A percentile compares a stretch with the other conserved stretches of the same genome.
These are phyloP conservation scores for Deilephila porcellus DNA, from an alignment of 2,888 invertebrate species.

Conservation along the genomic window DNA sequence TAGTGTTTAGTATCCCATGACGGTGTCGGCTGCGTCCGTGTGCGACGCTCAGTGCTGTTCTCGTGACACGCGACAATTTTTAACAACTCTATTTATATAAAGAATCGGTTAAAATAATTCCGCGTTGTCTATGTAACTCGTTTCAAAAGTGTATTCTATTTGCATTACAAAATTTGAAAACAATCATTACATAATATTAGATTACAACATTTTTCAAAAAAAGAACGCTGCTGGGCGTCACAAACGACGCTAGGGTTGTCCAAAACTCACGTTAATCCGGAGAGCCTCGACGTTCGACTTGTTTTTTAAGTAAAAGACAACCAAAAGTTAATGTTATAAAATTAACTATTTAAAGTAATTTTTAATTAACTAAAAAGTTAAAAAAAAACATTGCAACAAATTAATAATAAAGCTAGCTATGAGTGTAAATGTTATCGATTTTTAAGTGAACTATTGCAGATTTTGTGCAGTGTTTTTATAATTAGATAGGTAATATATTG, in stretches of 20 bases:
- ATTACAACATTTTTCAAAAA: conserved; percentile 19
- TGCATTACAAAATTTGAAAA: not conserved
- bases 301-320: conserved; percentile 82
- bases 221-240: conserved; percentile 54
- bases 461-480: conserved; percentile 85
- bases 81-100: conserved; percentile 4
- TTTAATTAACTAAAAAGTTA: conserved; percentile 74
- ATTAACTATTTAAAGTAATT: conserved; percentile 81
- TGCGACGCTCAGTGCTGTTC: conserved; percentile 43
- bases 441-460: conserved; percentile 83
- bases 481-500: conserved; percentile 86
- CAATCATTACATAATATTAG: not conserved
- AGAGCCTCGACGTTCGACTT: conserved; percentile 77
- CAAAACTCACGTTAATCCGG: conserved; percentile 71
- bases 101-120: not conserved
- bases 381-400: conserved; percentile 83
- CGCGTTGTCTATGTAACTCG: not conserved
- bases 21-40: conserved; percentile 38
- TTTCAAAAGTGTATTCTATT: conserved; percentile 16
- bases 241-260: conserved; percentile 70
- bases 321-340: conserved; percentile 84
- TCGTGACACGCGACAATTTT: conserved; percentile 31
- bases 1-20: conserved; percentile 55
- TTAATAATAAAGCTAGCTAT: conserved; percentile 84
- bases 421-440: conserved; percentile 84